Evolutionary conservation across 2,797 vertebrate species (phyloP), one percentile per base, ranked within the genome.

Genomic region (Clarias fuscus): DNA sequence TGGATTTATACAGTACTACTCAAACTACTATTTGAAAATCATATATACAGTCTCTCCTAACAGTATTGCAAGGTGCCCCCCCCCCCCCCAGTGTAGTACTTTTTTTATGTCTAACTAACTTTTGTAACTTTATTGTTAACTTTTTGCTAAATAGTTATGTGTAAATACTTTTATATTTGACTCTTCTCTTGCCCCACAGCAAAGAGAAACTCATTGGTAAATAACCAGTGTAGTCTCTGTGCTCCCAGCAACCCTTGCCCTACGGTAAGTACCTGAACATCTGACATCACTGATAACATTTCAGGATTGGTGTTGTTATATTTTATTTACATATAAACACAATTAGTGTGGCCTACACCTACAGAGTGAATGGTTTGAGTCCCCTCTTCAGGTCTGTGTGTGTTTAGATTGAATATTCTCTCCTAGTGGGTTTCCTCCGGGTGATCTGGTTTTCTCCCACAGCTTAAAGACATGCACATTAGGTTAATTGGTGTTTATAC

Each of bases 201-300:
- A 70, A 99, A 99, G 92, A 96, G 98, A 93, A 99, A 97, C 93
- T 99, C 98, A 93, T 96, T 96, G 43, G 93, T 96, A 87, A 98
- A 96, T 91, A 98, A 97, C 91, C 97, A 96, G 92, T 97, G 93
- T 6, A 92, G 95, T 89, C 93, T 96, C 85, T 95, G 95, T 93
- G 97, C 97, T 89, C 97, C 97, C 73, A 96, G 94, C 67, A 98
- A 97, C 92, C 95, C 96, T 43, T 96, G 96, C 86, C 93, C 94
- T 90, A 89, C 91, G 90, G 96, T 96, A 90, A 94, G 95, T 86
- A 61, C 79, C 71, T 0, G 1, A 70, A 56, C 43, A 70, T 56
- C 15, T 24, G 48, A 53, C 48, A 53, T 13, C 48, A 7, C 20
- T 48, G 15, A 33, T 71, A 22, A 7, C 58, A 43, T 27, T 64